Evolutionary conservation across 2,888 invertebrate genomes (phyloP), one percentile per base, ranked within the genome.

Genomic region (Ophonus ardosiacus): DNA sequence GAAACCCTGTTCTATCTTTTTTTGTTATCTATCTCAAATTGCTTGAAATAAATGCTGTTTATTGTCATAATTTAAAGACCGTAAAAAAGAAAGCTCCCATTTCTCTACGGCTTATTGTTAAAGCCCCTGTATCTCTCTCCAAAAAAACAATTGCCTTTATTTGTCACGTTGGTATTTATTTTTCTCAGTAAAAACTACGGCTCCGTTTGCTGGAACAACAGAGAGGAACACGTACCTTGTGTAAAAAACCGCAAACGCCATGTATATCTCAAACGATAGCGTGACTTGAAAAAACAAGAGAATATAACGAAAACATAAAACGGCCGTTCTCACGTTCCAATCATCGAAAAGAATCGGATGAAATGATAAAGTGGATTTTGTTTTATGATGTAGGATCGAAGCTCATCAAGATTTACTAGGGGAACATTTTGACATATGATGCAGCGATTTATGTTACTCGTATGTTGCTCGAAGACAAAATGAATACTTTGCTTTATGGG

Each of bases 351-450:
- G 61, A 80, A 80, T 59, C 38, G 61, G 63, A 80, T 17, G 40
- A 59, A 40, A 61, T 80, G 80, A 80, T 80, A 40, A 80, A 80
- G 61, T 80, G 80, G 80, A 80, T 80, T 80, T 80, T 63, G 56
- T 63, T 80, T 80, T 80, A 80, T 40, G 80, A 71, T 15, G 40
- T 17, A 7, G 68, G 40, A 38, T 24, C 8, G 68, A 40, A 7
- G 15, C 7, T 15, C 40, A 38, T 71, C 38, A 71, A 38, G 40
- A 71, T 71, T 71, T 71, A 40, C 40, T n/a, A n/a, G 6, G 15
- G 40, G 8, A 40, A 40, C n/a, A 71, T 71, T 17, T 71, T 40
- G 68, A 71, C 40, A 40, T n/a, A 21, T 24, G 24, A 63, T 31
- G n/a, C 59, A 7, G 7, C 59, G n/a, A 17, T 59, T 59, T 59